Conservation (phyloP, 2,113 vertebrate species). For the Sarotherodon lohbergeri region DNA sequence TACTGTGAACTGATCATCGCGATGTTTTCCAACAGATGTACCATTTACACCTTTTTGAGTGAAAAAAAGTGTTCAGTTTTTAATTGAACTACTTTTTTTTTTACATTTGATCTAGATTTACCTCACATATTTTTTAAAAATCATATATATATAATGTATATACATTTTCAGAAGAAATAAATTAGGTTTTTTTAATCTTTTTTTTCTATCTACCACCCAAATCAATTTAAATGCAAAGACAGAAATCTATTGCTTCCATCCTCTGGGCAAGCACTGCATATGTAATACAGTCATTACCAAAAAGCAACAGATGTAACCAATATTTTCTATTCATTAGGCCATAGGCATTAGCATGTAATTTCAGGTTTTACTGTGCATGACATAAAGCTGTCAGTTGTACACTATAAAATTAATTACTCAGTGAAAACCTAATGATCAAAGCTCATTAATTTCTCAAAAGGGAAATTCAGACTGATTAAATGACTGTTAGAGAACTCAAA, state of each 20-base stretch:
- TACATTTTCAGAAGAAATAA: neutral
- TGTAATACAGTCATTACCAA: neutral
- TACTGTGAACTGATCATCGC: neutral
- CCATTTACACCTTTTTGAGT: neutral
- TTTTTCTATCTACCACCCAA: neutral
- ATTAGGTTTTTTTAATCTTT: neutral
- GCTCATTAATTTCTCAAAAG: constrained; percentile 52
- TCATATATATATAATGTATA: neutral
- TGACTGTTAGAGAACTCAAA: neutral
- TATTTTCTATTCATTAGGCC: neutral
- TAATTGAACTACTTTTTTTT: neutral
- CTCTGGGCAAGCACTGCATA: neutral
- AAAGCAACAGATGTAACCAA: neutral
- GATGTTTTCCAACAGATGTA: neutral
- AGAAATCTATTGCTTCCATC: neutral
- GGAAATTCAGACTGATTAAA: constrained; percentile 37
- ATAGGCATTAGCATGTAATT: constrained; percentile 33
- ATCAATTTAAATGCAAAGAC: neutral
- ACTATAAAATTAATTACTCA: constrained; percentile 58
- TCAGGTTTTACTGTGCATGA: constrained; percentile 55
- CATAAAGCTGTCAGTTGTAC: constrained; percentile 60
- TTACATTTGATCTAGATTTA: neutral
- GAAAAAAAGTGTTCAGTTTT: neutral
- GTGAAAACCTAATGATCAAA: constrained; percentile 55
- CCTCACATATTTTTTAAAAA: neutral